A percentile compares a stretch with the other conserved stretches of the same genome.
These are phyloP conservation scores for Lasioglossum baleicum DNA, from an alignment of 1,140 invertebrate species.

Conservation along the genomic window DNA sequence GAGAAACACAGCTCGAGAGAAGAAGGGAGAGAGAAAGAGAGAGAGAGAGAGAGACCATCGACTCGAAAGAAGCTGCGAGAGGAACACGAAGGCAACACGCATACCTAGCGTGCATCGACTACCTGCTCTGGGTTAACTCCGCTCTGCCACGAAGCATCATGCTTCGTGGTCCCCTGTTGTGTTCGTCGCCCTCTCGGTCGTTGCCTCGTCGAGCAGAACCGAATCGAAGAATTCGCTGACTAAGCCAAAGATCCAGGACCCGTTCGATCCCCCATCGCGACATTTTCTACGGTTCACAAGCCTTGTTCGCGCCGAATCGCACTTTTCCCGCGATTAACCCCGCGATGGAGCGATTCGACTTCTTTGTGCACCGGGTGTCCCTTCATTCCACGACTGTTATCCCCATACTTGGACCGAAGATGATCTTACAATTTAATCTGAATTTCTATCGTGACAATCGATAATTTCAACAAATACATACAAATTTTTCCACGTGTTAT, in stretches of 20 bases:
- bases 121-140: slow-evolving; percentile 56
- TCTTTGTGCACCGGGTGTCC: background rate
- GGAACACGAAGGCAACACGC: slow-evolving; percentile 54
- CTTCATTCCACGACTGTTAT: too few species aligned
- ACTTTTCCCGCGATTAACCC: background rate
- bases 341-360: background rate
- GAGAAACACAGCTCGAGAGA: background rate
- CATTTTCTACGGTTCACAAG: background rate
- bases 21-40: background rate
- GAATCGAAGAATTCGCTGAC: slow-evolving; percentile 39
- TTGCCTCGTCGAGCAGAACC: slow-evolving; percentile 18
- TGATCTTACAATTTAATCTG: too few species aligned
- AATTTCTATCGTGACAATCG: too few species aligned
- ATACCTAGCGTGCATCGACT: slow-evolving; percentile 62
- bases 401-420: too few species aligned
- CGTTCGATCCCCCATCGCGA: background rate
- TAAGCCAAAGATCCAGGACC: background rate
- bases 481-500: too few species aligned
- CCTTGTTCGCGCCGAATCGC: background rate
- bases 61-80: slow-evolving; percentile 31
- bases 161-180: slow-evolving; percentile 9
- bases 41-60: slow-evolving; percentile 9
- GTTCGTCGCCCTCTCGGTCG: slow-evolving; percentile 26
- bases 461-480: too few species aligned
- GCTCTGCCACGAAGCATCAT: slow-evolving; percentile 35